phyloP scores from a whole-genome alignment of 2,797 vertebrate species.

The Glyptemys insculpta region DNA sequence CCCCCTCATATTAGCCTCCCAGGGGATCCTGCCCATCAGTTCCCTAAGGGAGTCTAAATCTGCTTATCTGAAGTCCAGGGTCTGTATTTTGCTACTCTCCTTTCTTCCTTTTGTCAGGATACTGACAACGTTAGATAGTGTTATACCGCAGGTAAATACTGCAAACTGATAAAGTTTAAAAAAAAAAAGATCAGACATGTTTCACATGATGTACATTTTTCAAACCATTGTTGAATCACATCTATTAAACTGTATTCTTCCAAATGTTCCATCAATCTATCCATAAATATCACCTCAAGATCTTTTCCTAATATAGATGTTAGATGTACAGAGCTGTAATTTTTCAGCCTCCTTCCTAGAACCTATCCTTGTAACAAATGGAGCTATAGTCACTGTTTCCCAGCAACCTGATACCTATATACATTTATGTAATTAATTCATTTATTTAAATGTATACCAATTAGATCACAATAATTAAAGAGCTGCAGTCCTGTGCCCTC shows the following conservation, averaged over 20 bases:
- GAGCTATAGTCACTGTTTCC: constrained; percentile 14
- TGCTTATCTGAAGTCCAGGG: no score
- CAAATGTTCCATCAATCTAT: constrained; percentile 16
- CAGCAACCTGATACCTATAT: constrained; percentile 47
- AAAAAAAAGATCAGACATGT: not conserved
- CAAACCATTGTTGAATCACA: not conserved
- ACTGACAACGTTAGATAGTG: not conserved
- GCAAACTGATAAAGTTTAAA: not conserved
- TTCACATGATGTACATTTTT: not conserved
- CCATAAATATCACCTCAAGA: not conserved
- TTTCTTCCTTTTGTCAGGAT: no score
- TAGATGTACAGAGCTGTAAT: not conserved
- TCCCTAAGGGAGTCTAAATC: no score
- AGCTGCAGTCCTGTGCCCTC: not conserved
- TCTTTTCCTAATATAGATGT: constrained; percentile 31
- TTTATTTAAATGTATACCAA: constrained; percentile 48
- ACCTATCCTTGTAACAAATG: constrained; percentile 40
- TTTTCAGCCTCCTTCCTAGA: constrained; percentile 22
- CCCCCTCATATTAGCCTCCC: no score
- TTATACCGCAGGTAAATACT: not conserved
- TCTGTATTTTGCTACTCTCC: no score
- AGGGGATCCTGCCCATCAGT: no score
- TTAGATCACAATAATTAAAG: constrained; percentile 23
- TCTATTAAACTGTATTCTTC: constrained; percentile 21
- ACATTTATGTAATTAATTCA: constrained; percentile 61